Evolutionary conservation across 2,113 vertebrate genomes (phyloP), one percentile per base, ranked within the genome.

Genomic region (Salvator merianae): DNA sequence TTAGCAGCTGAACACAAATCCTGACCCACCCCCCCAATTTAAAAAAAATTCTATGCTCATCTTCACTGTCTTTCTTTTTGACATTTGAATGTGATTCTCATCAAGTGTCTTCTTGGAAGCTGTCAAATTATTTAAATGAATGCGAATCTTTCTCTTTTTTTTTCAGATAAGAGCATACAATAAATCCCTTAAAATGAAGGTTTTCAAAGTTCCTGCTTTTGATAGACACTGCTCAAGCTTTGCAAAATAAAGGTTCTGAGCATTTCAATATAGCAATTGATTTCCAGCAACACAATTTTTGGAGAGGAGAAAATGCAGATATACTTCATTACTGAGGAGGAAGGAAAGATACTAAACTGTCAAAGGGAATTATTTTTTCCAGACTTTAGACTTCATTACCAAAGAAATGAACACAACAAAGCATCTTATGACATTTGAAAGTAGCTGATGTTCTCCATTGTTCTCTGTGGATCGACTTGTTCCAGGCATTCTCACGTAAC

Each of bases 111-210:
- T 85, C 89, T 86, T 79, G 50, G 50, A 68, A 91, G 92, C 91
- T 92, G 94, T 95, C 94, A 92, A 68, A 70, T 92, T 77, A 88
- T 87, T 92, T 90, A 94, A 94, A 92, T 86, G 90, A 90, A 88
- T 9, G 26, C 68, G 72, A 82, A 79, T 74, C 84, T 93, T 26
- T 2, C 2, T 20, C 1, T n/a, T 5, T 14, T 26, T 7, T 1
- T 12, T 8, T 1, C 53, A 88, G 89, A 89, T 82, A 85, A 78
- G 34, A 10, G 26, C 20, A 68, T 88, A 91, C 84, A 62, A 88
- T 84, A 77, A 84, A 87, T 79, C 26, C 82, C 43, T 79, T 82
- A 71, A 88, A 91, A 88, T 77, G 82, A 84, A 38, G 76, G 20
- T 43, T 81, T 90, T 90, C 43, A 86, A 59, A 30, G 9, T 28